Evolutionary conservation across 92 coral and sea anemone species (phyloP).

Genomic region (Palythoa heliodiscus): DNA sequence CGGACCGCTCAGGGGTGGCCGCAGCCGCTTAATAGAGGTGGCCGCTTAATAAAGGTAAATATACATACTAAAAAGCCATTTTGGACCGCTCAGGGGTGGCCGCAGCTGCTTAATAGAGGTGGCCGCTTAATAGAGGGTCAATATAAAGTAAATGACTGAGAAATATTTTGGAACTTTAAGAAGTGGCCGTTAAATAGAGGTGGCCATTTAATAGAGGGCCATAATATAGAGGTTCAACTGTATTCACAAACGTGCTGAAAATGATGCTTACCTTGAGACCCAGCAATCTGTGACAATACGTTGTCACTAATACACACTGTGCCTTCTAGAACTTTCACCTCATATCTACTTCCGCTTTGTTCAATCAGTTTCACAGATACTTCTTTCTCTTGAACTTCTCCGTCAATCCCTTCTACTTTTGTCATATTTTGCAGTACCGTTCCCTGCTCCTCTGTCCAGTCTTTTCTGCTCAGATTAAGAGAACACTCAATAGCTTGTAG

Average conservation of each 20-base stretch:
- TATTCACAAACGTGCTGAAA: neutral
- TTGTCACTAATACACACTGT: conserved; percentile 59
- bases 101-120: no score
- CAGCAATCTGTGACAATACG: conserved; percentile 33
- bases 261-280: neutral
- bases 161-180: no score
- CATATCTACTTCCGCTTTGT: conserved; percentile 49
- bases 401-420: conserved; percentile 27
- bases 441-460: conserved; percentile 77
- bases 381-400: conserved; percentile 38
- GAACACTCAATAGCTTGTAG: conserved; percentile 75
- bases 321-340: conserved; percentile 66
- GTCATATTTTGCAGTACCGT: conserved; percentile 53
- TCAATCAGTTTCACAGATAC: conserved; percentile 50
- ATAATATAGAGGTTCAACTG: no score
- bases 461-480: conserved; percentile 49
- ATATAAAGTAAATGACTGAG: no score
- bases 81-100: no score
- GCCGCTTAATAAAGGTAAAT: no score
- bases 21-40: no score
- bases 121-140: no score
- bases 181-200: no score
- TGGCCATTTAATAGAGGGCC: no score
- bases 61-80: no score
- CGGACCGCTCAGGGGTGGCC: no score